These are phyloP conservation scores for Myopa testacea DNA, from an alignment of 2,888 invertebrate species.

Conservation along the genomic window DNA sequence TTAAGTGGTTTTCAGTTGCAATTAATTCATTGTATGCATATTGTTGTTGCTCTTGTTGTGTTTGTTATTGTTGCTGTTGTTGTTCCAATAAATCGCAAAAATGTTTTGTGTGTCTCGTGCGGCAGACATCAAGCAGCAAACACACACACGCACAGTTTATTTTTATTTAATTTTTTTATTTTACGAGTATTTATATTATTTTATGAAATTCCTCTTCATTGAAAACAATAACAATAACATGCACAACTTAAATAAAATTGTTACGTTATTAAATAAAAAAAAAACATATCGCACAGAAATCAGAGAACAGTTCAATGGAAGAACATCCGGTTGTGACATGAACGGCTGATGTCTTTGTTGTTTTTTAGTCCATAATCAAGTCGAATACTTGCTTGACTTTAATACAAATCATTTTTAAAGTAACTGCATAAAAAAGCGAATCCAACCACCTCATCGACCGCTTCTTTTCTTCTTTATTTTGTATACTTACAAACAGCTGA, in stretches of 20 bases:
- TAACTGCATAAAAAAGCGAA: too few species aligned
- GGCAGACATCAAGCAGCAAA: neutral
- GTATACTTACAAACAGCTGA: neutral
- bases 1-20: slow-evolving; percentile 13
- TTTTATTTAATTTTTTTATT: too few species aligned
- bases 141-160: slow-evolving; percentile 8
- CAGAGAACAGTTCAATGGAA: too few species aligned
- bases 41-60: slow-evolving; percentile 7
- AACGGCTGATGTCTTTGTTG: neutral
- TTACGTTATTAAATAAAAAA: slow-evolving; percentile 22
- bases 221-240: slow-evolving; percentile 8
- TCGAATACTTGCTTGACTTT: too few species aligned
- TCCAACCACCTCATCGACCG: too few species aligned
- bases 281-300: too few species aligned
- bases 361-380: neutral
- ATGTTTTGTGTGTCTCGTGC: neutral
- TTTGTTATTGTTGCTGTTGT: slow-evolving; percentile 21
- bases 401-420: too few species aligned
- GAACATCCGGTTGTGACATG: neutral
- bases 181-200: neutral
- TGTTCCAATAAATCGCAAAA: slow-evolving; percentile 4
- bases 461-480: too few species aligned
- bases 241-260: slow-evolving; percentile 29
- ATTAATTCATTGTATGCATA: neutral
- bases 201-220: neutral